Base-by-base conservation (phyloP, 2,888 invertebrate genomes). In the Mamestra brassicae region DNA sequence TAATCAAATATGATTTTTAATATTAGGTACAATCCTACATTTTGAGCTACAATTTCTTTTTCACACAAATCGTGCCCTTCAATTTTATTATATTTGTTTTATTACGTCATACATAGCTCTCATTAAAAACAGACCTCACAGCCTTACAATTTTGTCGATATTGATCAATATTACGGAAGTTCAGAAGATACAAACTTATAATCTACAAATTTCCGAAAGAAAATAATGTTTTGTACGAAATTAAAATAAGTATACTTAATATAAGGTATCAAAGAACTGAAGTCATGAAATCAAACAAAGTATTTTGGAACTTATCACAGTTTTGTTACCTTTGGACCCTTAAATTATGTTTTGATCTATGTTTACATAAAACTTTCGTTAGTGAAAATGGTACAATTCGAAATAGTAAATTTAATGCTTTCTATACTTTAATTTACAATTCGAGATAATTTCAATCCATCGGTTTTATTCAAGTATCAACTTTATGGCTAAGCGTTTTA, bases 241-340 rank as follows among this genome's bases (percentile, higher is more conserved):
- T 42, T 50, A 63, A 47, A 45, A 34, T 50, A 36, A 26, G 8
- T n/a, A 47, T 26, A 47, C 11, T 54, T 17, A 17, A 6, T 17
- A 26, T 36, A 62, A 52, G 52, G 63, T 61, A n/a, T 71, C 38
- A 67, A 74, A 74, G 70, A 74, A 58, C 55, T 62, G 66, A 64
- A 61, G n/a, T 47, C 38, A 52, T 58, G 45, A 68, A 74, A 61
- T 13, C 26, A 71, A 78, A 72, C n/a, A 79, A 68, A 62, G 71
- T 65, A 70, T 75, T 84, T 89, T 83, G 84, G 80, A 84, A 79
- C 67, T 71, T 90, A 90, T 90, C 90, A 90, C 90, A 90, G 90
- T 81, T 86, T 81, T 70, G 78, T 87, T 88, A 71, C 78, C 74
- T 80, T 89, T 87, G 85, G 80, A 84, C 83, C 81, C 80, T 63